Conservation (phyloP, 2,113 vertebrate species). For the Campylorhamphus procurvoides region DNA sequence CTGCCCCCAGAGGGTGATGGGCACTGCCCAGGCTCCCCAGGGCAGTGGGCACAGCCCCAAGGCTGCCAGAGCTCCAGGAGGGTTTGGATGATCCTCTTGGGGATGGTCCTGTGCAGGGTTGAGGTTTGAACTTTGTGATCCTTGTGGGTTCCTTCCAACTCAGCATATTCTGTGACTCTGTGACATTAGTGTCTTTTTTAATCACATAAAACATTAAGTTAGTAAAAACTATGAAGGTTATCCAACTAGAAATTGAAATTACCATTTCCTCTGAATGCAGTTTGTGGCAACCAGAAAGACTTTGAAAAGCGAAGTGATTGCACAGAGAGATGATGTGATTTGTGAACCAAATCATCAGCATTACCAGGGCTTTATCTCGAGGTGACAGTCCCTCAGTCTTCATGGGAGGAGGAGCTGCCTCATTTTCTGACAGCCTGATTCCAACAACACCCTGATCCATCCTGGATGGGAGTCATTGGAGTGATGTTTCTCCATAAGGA, state of each 20-base stretch:
- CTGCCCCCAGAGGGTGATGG: no score
- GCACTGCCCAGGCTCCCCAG: no score
- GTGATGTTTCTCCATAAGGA: background rate
- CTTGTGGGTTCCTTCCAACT: no score
- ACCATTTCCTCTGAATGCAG: background rate
- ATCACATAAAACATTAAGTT: background rate
- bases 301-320: background rate
- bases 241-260: background rate
- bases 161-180: no score
- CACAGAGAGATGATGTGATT: background rate
- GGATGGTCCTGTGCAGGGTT: no score
- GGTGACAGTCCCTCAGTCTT: background rate
- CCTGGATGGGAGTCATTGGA: background rate
- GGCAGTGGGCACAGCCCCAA: no score
- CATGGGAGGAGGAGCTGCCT: background rate
- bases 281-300: background rate
- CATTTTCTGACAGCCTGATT: background rate
- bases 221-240: background rate
- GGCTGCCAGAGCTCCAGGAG: no score
- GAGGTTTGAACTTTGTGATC: no score
- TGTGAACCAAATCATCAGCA: background rate
- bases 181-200: background rate
- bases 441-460: background rate
- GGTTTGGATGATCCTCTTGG: no score
- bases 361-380: background rate